Conservation (phyloP, 2,797 vertebrate genomes). For the Callimico goeldii region DNA sequence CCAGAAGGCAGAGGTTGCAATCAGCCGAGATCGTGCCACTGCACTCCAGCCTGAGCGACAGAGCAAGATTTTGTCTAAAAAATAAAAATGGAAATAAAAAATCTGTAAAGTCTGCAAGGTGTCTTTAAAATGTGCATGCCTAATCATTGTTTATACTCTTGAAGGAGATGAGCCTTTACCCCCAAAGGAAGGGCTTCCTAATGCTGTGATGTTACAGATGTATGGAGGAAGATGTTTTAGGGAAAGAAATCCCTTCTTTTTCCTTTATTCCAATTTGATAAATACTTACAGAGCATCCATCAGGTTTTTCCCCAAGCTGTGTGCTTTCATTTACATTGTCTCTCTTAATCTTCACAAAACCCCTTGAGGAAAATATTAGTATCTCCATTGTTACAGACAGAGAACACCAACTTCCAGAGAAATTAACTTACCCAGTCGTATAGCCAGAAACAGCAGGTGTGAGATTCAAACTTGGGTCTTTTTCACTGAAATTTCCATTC, state of each 20-base stretch:
- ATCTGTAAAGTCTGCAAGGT: background rate
- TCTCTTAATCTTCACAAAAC: background rate
- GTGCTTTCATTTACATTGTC: background rate
- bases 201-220: background rate
- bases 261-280: background rate
- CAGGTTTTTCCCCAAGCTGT: background rate
- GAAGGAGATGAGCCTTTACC: background rate
- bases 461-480: background rate
- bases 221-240: background rate
- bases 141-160: background rate
- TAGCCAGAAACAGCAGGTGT: background rate
- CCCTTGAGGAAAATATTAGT: background rate
- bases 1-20: too few relatives aligned
- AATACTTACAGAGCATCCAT: background rate
- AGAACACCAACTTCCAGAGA: conserved; percentile 20
- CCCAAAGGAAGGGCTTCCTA: background rate
- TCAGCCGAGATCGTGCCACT: too few relatives aligned
- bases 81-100: too few relatives aligned
- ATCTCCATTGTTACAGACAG: background rate
- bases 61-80: too few relatives aligned
- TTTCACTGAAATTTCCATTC: background rate
- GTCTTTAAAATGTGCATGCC: background rate
- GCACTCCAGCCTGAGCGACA: too few relatives aligned
- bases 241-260: background rate
- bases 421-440: background rate